Evolutionary conservation across 2,797 vertebrate genomes (phyloP), one percentile per base, ranked within the genome.

Genomic region (Coregonus suidteri): DNA sequence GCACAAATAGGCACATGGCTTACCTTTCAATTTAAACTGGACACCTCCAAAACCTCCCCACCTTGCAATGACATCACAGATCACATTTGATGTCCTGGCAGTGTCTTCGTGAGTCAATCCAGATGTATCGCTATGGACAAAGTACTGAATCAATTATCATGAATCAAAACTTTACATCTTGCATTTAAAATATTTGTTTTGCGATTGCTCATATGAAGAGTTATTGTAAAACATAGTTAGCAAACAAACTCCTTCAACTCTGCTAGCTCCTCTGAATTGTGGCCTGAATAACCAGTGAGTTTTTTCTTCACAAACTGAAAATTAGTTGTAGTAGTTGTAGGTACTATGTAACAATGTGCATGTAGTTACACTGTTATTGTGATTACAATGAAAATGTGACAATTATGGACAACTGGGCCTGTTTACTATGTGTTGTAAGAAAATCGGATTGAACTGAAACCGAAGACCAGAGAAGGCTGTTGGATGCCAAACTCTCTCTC

Each of bases 61-160:
- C 77, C 56, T 90, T 87, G 90, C 85, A 88, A 76, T 79, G 78
- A 83, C 81, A 82, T 86, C 85, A 86, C 85, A 86, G 80, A 86
- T 88, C 82, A 87, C 82, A 84, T 83, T 85, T 85, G 82, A 85
- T 71, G 67, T 77, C 71, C 76, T 71, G 68, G 76, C 66, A 51
- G 83, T 56, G 78, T 66, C 37, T 75, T 70, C 62, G 64, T 77
- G 65, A 77, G 41, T 68, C 79, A 34, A 79, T 80, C 77, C 81
- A 70, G 62, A 82, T 51, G 74, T 54, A 52, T 71, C n/a, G 59
- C 74, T 81, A 52, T 53, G 75, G 75, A 81, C 62, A 79, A 59
- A 54, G 73, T 41, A 74, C 47, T 35, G 62, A 70, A 77, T 81
- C 64, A 78, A 68, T 77, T 73, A 73, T 54, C 16, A 54, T 52